phyloP scores from a whole-genome alignment of 2,113 vertebrate genomes.

The Eublepharis macularius region DNA sequence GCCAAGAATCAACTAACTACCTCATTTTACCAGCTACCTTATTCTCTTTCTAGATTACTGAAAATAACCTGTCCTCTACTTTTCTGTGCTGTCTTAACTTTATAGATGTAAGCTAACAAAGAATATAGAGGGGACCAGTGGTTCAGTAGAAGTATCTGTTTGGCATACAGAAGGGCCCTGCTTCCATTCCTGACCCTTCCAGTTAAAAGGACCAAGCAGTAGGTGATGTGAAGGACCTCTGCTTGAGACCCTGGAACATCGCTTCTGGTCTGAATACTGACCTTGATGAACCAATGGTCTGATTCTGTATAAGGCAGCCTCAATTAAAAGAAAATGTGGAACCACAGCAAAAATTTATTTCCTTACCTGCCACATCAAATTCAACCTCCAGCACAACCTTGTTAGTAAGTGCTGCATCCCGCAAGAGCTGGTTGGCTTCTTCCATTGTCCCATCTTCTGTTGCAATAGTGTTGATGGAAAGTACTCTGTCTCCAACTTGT shows the following conservation, averaged over 20 bases:
- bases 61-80: not conserved
- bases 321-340: not conserved
- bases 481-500: conserved; percentile 91
- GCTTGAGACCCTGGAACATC: too few species aligned
- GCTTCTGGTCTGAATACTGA: too few species aligned
- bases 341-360: not conserved
- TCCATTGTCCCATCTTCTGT: conserved; percentile 96
- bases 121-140: not conserved
- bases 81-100: not conserved
- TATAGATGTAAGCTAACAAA: not conserved
- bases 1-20: not conserved
- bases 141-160: too few species aligned
- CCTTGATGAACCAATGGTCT: too few species aligned
- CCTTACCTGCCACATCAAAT: conserved; percentile 92
- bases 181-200: too few species aligned
- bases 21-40: too few species aligned
- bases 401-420: conserved; percentile 89
- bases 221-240: too few species aligned
- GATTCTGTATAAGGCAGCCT: not conserved
- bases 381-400: conserved; percentile 91
- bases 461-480: conserved; percentile 91
- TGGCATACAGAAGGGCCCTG: too few species aligned
- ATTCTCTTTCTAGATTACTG: not conserved
- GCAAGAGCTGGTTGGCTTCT: conserved; percentile 94
- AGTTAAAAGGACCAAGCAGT: too few species aligned